Evolutionary conservation across 2,113 vertebrate genomes (phyloP), one percentile per base, ranked within the genome.

Genomic region (Nymphicus hollandicus): DNA sequence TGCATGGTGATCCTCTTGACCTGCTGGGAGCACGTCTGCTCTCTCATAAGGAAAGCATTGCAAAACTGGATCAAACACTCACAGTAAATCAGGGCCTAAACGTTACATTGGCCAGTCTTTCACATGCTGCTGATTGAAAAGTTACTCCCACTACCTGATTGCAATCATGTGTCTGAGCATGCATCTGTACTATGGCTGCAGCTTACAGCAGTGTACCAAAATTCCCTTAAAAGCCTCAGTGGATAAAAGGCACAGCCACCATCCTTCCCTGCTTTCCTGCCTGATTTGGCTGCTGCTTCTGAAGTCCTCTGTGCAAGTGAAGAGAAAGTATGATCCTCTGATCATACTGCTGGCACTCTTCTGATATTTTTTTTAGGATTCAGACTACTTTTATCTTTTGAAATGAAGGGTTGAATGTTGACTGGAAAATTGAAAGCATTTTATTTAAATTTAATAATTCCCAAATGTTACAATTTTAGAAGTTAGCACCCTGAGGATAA

Each of bases 371-470:
- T 47, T 79, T 73, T 4, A 20, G 13, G 24, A 52, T 79, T 74
- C 81, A 56, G 49, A 20, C 18, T 89, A 53, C 46, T 92, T 91
- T 77, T 82, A n/a, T 93, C 29, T 86, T 93, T 73, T 50, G 58
- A 94, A 95, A 88, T 23, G 37, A 65, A 84, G 16, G 17, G 41
- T 35, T 60, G 56, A 56, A 82, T 35, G 58, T 50, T 82, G 94
- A 63, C 79, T 82, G 63, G 58, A 80, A 89, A 95, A 91, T 61
- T 0, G 7, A 86, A 91, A 93, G 33, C 23, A 82, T 80, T 94
- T 93, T 91, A 96, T 89, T 96, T 91, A 91, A 53, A 88, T 90
- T 68, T 83, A 86, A 78, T 91, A 95, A 83, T 91, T 96, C 76
- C 82, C 90, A 78, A 93, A 93, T 52, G 60, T 49, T 94, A n/a